A percentile compares a stretch with the other conserved stretches of the same genome.
Conservation (phyloP, 2,888 invertebrate genomes). For the Torymus tubicola region DNA sequence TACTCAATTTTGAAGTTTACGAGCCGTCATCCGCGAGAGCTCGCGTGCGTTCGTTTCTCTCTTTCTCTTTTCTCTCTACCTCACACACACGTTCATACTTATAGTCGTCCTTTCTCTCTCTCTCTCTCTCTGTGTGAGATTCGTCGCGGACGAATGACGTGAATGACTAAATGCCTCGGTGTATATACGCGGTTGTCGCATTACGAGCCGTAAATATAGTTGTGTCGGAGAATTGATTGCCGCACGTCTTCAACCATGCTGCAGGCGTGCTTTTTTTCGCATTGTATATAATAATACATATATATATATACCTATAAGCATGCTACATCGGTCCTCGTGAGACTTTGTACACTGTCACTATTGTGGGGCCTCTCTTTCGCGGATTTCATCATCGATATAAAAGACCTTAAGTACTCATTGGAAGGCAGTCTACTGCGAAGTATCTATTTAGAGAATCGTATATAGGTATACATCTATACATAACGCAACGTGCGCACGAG, state of each 20-base stretch:
- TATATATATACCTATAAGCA: neutral
- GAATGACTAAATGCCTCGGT: conserved; percentile 27
- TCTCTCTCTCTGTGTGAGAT: conserved; percentile 1
- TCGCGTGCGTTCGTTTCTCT: neutral
- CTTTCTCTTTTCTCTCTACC: neutral
- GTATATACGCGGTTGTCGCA: conserved; percentile 21
- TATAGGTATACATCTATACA: neutral
- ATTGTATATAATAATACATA: too few relatives aligned
- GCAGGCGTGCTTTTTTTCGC: conserved; percentile 26
- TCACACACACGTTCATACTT: neutral
- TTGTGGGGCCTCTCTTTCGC: conserved; percentile 23
- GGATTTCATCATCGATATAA: conserved; percentile 32
- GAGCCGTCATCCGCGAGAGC: conserved; percentile 44
- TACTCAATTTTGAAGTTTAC: conserved; percentile 51
- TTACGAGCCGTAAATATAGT: conserved; percentile 50
- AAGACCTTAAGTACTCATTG: conserved; percentile 26
- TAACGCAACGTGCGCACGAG: too few relatives aligned
- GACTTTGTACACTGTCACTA: conserved; percentile 16
- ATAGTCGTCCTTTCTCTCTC: conserved; percentile 4
- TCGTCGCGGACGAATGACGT: conserved; percentile 36
- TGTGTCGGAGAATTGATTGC: conserved; percentile 40
- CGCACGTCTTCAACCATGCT: too few relatives aligned
- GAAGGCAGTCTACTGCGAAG: conserved; percentile 44
- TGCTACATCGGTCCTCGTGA: too few relatives aligned
- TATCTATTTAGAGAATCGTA: conserved; percentile 40